A percentile compares a stretch with the other conserved stretches of the same genome.
Conservation (phyloP, 2,888 invertebrate species). For the Polyommatus icarus region DNA sequence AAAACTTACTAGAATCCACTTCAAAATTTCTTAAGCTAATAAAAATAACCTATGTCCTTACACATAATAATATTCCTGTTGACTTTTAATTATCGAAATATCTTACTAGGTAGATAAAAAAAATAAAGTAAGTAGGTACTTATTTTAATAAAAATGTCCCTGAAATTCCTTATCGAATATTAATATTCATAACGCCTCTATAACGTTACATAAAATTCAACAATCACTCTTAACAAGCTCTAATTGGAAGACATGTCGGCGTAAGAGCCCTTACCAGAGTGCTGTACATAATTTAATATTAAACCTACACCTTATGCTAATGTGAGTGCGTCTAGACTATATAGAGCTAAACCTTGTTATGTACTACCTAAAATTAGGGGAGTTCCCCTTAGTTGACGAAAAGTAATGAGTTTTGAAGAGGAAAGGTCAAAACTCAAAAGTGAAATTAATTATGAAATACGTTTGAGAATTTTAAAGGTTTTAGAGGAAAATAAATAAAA, state of each 20-base stretch:
- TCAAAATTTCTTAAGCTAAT: too few species aligned
- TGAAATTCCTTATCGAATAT: background rate
- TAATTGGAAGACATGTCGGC: conserved; percentile 29
- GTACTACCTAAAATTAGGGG: conserved; percentile 4
- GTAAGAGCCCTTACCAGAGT: background rate
- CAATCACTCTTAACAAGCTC: conserved; percentile 16
- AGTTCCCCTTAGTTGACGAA: background rate
- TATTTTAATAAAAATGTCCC: background rate
- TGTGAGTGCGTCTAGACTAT: conserved; percentile 24
- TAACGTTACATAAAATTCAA: conserved; percentile 17
- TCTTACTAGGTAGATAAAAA: too few species aligned
- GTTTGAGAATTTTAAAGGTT: background rate
- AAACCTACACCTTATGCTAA: conserved; percentile 21
- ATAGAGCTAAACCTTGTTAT: background rate
- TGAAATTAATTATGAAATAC: background rate
- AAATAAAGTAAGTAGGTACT: too few species aligned
- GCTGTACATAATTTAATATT: conserved; percentile 28
- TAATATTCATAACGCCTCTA: conserved; percentile 10
- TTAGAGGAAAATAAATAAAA: too few species aligned
- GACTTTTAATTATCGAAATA: too few species aligned
- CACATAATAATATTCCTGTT: too few species aligned
- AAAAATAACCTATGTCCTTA: too few species aligned
- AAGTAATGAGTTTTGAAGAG: background rate
- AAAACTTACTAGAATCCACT: too few species aligned
- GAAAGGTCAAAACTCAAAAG: background rate